phyloP scores from a whole-genome alignment of 2,888 invertebrate species.

The Archips crataeganus region DNA sequence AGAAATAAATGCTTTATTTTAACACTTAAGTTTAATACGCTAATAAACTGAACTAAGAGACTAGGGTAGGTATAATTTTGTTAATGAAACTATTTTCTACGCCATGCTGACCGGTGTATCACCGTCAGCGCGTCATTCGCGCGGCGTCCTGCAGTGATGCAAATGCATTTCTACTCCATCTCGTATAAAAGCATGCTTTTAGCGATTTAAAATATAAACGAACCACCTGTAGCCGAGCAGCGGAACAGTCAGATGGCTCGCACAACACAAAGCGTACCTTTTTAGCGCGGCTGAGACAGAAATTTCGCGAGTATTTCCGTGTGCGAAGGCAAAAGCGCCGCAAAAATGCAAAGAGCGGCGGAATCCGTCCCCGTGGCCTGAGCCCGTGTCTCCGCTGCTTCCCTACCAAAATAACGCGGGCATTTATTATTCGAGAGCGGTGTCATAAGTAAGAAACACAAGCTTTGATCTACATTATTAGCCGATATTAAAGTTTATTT shows the following conservation, averaged over 20 bases:
- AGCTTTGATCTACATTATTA: constrained; percentile 30
- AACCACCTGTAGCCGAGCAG: constrained; percentile 67
- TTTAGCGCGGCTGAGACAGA: constrained; percentile 62
- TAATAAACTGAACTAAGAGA: neutral
- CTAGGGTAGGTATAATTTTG: neutral
- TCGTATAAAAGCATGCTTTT: constrained; percentile 31
- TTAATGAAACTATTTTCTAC: neutral
- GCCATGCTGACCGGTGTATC: neutral
- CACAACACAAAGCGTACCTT: constrained; percentile 66
- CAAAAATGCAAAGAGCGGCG: constrained; percentile 68
- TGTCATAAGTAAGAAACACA: constrained; percentile 13
- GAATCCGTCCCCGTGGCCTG: constrained; percentile 48
- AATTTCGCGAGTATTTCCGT: constrained; percentile 66
- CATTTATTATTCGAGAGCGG: constrained; percentile 48
- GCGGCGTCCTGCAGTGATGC: constrained; percentile 1
- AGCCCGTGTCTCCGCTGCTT: constrained; percentile 49
- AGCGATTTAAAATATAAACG: constrained; percentile 44
- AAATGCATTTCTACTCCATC: constrained; percentile 12
- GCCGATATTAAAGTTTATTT: constrained; percentile 17
- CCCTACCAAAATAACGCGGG: constrained; percentile 55
- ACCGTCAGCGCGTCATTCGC: neutral
- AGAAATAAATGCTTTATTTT: neutral
- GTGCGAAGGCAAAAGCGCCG: constrained; percentile 63
- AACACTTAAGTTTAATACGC: neutral
- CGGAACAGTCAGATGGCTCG: constrained; percentile 60